These are phyloP conservation scores for Gallinago solitaria DNA, from an alignment of 2,797 vertebrate species.

Conservation along the genomic window DNA sequence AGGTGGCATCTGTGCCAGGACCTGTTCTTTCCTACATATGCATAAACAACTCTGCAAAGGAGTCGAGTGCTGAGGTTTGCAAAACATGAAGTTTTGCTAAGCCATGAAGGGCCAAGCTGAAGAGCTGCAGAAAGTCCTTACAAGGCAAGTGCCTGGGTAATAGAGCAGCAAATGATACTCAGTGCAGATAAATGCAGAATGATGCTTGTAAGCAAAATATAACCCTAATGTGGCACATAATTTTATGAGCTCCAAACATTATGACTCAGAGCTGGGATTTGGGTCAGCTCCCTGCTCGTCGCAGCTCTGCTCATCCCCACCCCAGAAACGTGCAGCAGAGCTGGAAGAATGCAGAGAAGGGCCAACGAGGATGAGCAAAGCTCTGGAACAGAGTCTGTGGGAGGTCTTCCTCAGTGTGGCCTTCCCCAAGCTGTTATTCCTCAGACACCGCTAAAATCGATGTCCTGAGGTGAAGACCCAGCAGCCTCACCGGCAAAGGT, in stretches of 20 bases:
- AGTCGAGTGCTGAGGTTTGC: not conserved
- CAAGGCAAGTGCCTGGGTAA: not conserved
- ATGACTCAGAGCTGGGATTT: not conserved
- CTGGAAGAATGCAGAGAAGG: not conserved
- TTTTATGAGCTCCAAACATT: rapidly evolving
- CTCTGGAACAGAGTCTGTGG: not conserved
- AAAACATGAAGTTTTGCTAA: not conserved
- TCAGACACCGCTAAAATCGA: rapidly evolving
- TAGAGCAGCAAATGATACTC: not conserved
- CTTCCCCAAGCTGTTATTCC: not conserved
- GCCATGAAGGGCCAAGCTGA: not conserved
- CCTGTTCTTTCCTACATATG: not conserved
- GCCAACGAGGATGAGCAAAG: not conserved
- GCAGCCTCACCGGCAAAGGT: not conserved
- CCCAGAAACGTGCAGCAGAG: not conserved
- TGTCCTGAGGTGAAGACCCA: not conserved
- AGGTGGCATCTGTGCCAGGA: not conserved
- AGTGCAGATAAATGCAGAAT: not conserved
- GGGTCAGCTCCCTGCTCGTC: not conserved
- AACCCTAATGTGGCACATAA: not conserved
- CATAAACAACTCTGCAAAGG: not conserved
- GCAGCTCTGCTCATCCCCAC: rapidly evolving
- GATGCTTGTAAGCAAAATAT: not conserved
- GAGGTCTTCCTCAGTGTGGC: not conserved
- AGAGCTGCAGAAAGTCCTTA: not conserved